These are phyloP conservation scores for Drosophila bocqueti DNA, from an alignment of 1,140 invertebrate genomes.

Conservation along the genomic window DNA sequence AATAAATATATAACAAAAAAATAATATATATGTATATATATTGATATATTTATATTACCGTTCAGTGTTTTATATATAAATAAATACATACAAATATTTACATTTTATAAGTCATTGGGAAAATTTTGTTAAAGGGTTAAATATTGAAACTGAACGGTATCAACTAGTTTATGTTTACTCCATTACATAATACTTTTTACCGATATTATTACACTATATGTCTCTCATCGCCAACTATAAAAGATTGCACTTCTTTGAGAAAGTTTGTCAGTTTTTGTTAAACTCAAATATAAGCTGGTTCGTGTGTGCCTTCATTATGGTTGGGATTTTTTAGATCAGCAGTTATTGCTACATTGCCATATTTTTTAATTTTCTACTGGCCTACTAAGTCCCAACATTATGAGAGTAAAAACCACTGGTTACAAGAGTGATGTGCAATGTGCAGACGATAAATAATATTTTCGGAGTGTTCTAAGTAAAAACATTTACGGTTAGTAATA, in stretches of 20 bases:
- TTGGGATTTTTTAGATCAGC: slow-evolving; percentile 85
- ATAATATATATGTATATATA: no score
- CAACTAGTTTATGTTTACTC: slow-evolving; percentile 19
- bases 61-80: not conserved
- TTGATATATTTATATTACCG: no score
- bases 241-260: slow-evolving; percentile 8
- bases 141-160: slow-evolving; percentile 13
- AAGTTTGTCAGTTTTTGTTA: slow-evolving; percentile 34
- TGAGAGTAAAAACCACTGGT: slow-evolving; percentile 74
- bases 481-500: no score
- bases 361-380: slow-evolving; percentile 75
- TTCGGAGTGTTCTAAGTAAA: not conserved
- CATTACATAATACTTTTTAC: slow-evolving; percentile 15
- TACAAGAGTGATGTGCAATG: not conserved
- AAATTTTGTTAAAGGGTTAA: slow-evolving; percentile 20
- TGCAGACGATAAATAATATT: no score
- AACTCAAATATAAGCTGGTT: slow-evolving; percentile 4
- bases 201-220: not conserved
- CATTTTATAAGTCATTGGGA: not conserved
- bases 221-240: slow-evolving; percentile 30
- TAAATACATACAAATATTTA: not conserved
- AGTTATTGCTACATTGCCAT: slow-evolving; percentile 66
- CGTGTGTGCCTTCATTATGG: slow-evolving; percentile 76
- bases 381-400: slow-evolving; percentile 85
- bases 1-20: no score